Evolutionary conservation across 2,113 vertebrate genomes (phyloP), one percentile per base, ranked within the genome.

Genomic region (Redunca redunca): DNA sequence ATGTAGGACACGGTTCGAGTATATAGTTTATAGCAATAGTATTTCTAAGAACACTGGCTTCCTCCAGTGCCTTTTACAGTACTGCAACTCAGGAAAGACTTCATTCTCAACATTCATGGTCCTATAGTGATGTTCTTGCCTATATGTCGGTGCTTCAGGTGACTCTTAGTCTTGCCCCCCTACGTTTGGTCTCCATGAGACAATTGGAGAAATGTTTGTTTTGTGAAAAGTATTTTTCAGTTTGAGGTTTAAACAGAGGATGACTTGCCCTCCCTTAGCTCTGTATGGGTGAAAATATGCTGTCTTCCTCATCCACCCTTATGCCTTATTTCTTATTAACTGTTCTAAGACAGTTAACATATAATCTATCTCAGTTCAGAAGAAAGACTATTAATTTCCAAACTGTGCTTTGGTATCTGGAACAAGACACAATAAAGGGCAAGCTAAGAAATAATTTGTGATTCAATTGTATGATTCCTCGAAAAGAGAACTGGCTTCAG

Each of bases 381-480:
- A 67, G 46, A 95, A 90, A 90, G 48, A 95, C 57, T 77, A 94
- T 88, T 90, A 58, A 92, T 88, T 85, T 94, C 58, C 9, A 77
- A 80, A 92, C n/a, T 58, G 48, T 71, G 60, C 16, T 81, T 85
- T 57, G 77, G 10, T 88, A 53, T 30, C 50, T 81, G 23, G 7
- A 67, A 58, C 7, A 88, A 77, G 77, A 82, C 14, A 58, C 67
- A 94, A 48, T 53, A 95, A 97, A 94, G 26, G 16, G 3, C n/a
- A 97, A 62, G 28, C 57, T 74, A 74, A 88, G 46, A 82, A 94
- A 91, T 94, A 7, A 89, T 82, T 85, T 60, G 48, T 92, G 77
- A 50, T 46, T 97, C 80, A 88, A 23, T 58, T 16, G 74, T 74
- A 53, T 74, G 23, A 9, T 8, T 53, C 43, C 86, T 30, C 9